Evolutionary conservation across 2,797 vertebrate species (phyloP).

Genomic region (Triplophysa bombifrons): DNA sequence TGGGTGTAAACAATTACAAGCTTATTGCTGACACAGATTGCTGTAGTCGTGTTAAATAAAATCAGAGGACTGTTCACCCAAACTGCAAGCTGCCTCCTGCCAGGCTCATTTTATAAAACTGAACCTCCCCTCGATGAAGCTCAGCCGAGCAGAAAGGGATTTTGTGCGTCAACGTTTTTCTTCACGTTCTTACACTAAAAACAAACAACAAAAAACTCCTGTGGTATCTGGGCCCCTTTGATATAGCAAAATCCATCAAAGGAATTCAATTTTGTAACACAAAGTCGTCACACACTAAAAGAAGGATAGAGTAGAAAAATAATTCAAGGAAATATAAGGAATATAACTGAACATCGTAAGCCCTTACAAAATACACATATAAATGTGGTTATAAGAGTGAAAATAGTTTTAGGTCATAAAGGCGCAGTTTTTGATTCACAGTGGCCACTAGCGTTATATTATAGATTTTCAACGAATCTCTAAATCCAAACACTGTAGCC

Average conservation of each 20-base stretch:
- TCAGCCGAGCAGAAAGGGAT: conserved; percentile 44
- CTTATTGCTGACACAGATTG: conserved; percentile 55
- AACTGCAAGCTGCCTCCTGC: conserved; percentile 40
- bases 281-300: conserved; percentile 4
- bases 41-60: conserved; percentile 49
- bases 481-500: too few relatives aligned
- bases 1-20: conserved; percentile 53
- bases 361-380: not conserved
- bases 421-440: too few relatives aligned
- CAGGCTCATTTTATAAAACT: conserved; percentile 49
- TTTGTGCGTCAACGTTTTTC: conserved; percentile 40
- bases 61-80: conserved; percentile 37
- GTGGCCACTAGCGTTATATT: too few relatives aligned
- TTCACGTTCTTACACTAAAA: conserved; percentile 24
- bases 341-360: not conserved
- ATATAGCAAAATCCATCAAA: conserved; percentile 25
- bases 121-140: conserved; percentile 25
- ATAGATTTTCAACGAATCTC: too few relatives aligned
- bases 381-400: not conserved
- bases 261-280: conserved; percentile 4
- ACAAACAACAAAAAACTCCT: conserved; percentile 22
- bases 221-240: conserved; percentile 18
- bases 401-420: too few relatives aligned
- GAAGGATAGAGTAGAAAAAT: not conserved
- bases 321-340: not conserved